These are phyloP conservation scores for Odocoileus virginianus DNA, from an alignment of 2,113 vertebrate species.

Conservation along the genomic window DNA sequence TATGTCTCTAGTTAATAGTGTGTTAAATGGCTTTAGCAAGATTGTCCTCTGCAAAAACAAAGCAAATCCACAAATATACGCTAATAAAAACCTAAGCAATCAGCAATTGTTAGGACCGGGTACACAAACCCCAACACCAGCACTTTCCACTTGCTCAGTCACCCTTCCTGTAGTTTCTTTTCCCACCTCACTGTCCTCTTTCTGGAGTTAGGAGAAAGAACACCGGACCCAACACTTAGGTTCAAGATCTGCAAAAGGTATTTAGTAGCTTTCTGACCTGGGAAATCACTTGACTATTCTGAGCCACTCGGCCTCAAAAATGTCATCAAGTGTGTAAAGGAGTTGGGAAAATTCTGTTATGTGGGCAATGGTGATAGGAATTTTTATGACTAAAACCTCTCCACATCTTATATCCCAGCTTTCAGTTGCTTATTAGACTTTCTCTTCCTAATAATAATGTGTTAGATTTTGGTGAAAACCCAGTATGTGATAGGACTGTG, in stretches of 20 bases:
- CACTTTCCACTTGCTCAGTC: background rate
- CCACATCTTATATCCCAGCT: background rate
- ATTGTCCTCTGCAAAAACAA: background rate
- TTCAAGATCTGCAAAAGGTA: background rate
- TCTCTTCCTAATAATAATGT: background rate
- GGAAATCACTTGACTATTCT: background rate
- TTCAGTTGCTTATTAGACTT: background rate
- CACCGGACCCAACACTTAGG: accelerated
- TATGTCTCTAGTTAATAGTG: background rate
- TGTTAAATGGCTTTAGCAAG: background rate
- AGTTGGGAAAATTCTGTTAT: background rate
- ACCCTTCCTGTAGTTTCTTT: background rate
- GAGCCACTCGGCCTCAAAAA: background rate
- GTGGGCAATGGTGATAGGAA: background rate
- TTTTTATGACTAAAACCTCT: background rate
- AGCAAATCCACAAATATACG: background rate
- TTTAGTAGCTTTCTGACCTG: background rate
- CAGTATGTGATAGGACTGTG: background rate
- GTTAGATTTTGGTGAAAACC: background rate
- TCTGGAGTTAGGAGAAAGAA: background rate
- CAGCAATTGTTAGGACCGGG: background rate
- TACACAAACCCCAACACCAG: accelerated
- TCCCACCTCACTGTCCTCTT: background rate
- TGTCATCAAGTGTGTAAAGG: background rate
- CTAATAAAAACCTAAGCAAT: background rate